These are phyloP conservation scores for Crax fasciolata DNA, from an alignment of 2,797 vertebrate species.

Conservation along the genomic window DNA sequence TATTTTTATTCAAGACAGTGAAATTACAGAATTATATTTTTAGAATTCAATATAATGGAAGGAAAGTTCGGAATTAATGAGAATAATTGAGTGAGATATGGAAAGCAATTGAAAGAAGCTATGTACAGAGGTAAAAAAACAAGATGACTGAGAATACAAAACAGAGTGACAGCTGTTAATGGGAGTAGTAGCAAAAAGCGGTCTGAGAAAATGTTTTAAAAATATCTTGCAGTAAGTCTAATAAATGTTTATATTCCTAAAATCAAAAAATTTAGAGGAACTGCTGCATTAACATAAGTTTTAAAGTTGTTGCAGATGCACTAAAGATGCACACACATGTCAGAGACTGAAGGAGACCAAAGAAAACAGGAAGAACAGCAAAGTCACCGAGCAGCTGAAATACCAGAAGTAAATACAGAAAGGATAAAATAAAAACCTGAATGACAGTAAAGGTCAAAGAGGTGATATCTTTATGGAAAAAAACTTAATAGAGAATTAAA, in stretches of 20 bases:
- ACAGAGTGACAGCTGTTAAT: neutral
- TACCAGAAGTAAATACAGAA: neutral
- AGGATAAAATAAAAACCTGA: neutral
- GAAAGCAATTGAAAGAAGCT: constrained; percentile 8
- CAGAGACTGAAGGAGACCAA: neutral
- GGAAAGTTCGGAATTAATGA: constrained; percentile 53
- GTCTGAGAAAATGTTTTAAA: neutral
- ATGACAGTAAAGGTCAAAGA: neutral
- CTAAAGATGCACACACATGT: neutral
- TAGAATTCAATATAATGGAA: constrained; percentile 45
- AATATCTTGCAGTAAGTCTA: neutral
- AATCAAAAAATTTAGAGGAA: neutral
- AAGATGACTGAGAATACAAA: neutral
- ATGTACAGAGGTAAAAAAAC: neutral
- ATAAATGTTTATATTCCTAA: neutral
- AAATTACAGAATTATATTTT: constrained; percentile 62
- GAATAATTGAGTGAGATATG: constrained; percentile 19
- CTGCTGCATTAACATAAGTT: neutral
- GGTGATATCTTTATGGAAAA: neutral
- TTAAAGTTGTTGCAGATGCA: neutral
- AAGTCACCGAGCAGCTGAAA: neutral
- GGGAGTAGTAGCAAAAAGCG: neutral
- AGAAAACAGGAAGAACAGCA: neutral
- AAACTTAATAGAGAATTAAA: neutral
- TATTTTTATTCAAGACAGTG: constrained; percentile 39